Evolutionary conservation across 1,140 invertebrate genomes (phyloP).

Genomic region (Oppia nitens): DNA sequence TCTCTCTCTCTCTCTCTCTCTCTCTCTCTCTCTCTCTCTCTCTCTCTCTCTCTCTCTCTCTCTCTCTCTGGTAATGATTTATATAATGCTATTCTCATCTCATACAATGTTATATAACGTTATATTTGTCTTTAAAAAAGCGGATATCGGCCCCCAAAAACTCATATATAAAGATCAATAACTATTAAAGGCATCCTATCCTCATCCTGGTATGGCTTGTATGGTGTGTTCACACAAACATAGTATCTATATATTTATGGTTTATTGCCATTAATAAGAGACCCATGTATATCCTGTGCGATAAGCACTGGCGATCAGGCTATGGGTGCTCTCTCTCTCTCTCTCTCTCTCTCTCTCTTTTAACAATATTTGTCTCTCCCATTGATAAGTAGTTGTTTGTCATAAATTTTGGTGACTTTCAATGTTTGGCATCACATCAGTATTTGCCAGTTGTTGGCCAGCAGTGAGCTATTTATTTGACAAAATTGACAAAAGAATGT

Average conservation of each 20-base stretch:
- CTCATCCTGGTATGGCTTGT: not conserved
- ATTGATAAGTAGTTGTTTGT: not conserved
- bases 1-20: too few relatives aligned
- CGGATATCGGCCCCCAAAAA: not conserved
- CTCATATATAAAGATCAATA: not conserved
- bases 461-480: not conserved
- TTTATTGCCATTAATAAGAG: not conserved
- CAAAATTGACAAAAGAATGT: not conserved
- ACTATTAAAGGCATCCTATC: not conserved
- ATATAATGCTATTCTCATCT: not conserved
- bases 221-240: not conserved
- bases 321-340: not conserved
- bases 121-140: not conserved
- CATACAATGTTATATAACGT: too few relatives aligned
- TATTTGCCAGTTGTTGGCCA: not conserved
- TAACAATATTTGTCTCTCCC: too few relatives aligned
- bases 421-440: not conserved
- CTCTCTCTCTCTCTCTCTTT: too few relatives aligned
- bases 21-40: too few relatives aligned
- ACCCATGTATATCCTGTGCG: not conserved
- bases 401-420: not conserved
- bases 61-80: not conserved
- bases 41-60: too few relatives aligned
- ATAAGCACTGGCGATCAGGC: not conserved
- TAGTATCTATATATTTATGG: too few relatives aligned